Base-by-base conservation (phyloP, 1,140 invertebrate species). In the Calosoma granatense region DNA sequence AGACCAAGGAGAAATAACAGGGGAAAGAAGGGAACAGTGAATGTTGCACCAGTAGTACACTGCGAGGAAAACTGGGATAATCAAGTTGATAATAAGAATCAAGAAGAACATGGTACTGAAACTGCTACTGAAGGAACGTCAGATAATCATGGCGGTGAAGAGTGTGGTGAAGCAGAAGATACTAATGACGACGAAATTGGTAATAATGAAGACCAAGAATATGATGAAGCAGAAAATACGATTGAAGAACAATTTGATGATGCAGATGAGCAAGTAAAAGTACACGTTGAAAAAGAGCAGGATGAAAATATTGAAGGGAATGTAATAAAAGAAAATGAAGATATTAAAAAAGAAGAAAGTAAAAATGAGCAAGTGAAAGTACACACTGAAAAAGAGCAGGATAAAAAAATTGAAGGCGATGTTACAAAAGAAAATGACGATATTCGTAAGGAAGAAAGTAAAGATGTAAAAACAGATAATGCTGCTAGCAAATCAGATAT, bases 51-150 rank as follows among this genome's bases (percentile, higher is more conserved):
- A n/a, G n/a, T n/a, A n/a, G n/a, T n/a, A n/a, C n/a, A n/a, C n/a
- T n/a, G n/a, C n/a, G n/a, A n/a, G n/a, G 41, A 47, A 47, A 47
- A 47, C 17, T 47, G 41, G 41, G 26, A 30, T 30, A 17, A 47
- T 12, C 9, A 47, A 47, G 4, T 9, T 4, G 15, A 47, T 12
- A 47, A 9, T 47, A 47, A 4, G 4, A 9, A 9, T 11, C 41
- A 47, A 47, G 9, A 47, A 47, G 17, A 47, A 17, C 9, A 47
- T 17, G n/a, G n/a, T n/a, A n/a, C n/a, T n/a, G n/a, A n/a, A n/a
- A n/a, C n/a, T n/a, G n/a, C n/a, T n/a, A n/a, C n/a, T n/a, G n/a
- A n/a, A n/a, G n/a, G n/a, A n/a, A n/a, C n/a, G n/a, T n/a, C n/a
- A n/a, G n/a, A n/a, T n/a, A n/a, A n/a, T n/a, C n/a, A n/a, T n/a